A percentile compares a stretch with the other conserved stretches of the same genome.
Evolutionary conservation across 2,113 vertebrate species (phyloP).

Genomic region (Halichoerus grypus): DNA sequence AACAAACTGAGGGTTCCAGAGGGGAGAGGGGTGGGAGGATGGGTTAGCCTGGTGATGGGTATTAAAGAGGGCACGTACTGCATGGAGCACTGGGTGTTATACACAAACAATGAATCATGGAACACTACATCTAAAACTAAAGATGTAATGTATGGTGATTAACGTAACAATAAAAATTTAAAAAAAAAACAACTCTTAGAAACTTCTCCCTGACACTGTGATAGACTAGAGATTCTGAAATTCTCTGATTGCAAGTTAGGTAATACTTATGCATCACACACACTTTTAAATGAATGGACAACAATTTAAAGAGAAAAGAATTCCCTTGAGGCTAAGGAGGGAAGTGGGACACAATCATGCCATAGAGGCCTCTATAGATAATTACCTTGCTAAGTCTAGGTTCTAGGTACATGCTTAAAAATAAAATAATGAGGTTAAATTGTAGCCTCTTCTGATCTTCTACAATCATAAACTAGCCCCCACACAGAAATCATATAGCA

Average conservation of each 20-base stretch:
- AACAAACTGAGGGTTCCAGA: no score
- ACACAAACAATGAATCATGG: no score
- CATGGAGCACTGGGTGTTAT: no score
- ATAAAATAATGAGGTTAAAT: background rate
- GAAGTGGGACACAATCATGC: background rate
- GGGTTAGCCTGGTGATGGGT: no score
- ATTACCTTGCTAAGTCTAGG: background rate
- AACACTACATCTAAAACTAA: no score
- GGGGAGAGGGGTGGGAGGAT: no score
- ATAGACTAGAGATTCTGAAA: background rate
- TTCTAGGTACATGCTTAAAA: background rate
- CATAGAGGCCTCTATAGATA: background rate
- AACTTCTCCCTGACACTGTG: background rate
- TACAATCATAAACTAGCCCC: background rate
- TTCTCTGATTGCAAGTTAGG: background rate
- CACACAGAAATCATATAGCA: background rate
- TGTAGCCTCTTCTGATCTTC: background rate
- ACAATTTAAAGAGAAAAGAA: background rate
- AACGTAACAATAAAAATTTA: no score
- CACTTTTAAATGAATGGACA: background rate
- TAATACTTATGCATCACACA: background rate
- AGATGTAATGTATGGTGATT: no score
- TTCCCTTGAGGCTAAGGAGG: background rate
- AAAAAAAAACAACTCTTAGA: background rate
- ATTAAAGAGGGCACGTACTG: no score